Base-by-base conservation (phyloP, 2,888 invertebrate genomes). In the Heterodera filipjevi region DNA sequence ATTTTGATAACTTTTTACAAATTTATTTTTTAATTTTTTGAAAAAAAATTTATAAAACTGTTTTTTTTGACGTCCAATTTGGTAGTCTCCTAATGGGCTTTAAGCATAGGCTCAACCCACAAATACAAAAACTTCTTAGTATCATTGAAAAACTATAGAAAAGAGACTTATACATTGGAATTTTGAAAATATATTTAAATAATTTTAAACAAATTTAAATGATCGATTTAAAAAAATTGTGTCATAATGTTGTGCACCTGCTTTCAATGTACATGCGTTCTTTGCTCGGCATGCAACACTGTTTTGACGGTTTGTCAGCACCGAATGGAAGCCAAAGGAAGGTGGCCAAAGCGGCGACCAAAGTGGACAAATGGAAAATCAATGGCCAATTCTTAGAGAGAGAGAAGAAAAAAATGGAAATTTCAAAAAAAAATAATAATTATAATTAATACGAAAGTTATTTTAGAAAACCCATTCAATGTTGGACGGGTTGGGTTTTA, bases 321-420 rank as follows among this genome's bases (percentile, higher is more conserved):
- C 87, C 87, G 77, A 87, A 85, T 10, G 87, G 87, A 30, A 87
- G 81, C 87, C 87, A 87, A 79, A 87, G 87, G 0, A 86, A 77
- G 0, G 85, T 83, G 16, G 83, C 87, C 27, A 87, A 75, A 3
- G 83, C 81, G 10, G 85, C 84, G 46, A 87, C 87, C 6, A 83
- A 77, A 8, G 84, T 85, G 0, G 86, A 86, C 0, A 88, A 82
- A 59, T 86, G 86, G 80, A 87, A 88, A 66, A 88, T 88, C 16
- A 87, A 85, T 14, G 87, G 87, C 87, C 87, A 88, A 27, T 87
- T 84, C 84, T 39, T 14, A 35, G 27, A 68, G 27, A 68, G 16
- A 3, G n/a, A n/a, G n/a, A n/a, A n/a, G 19, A 12, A 1, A 35
- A 68, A 68, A 68, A 68, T 39, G n/a, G 39, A 32, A 70, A 32